These are phyloP conservation scores for Orchestia grillus DNA, from an alignment of 1,140 invertebrate genomes.

Conservation along the genomic window DNA sequence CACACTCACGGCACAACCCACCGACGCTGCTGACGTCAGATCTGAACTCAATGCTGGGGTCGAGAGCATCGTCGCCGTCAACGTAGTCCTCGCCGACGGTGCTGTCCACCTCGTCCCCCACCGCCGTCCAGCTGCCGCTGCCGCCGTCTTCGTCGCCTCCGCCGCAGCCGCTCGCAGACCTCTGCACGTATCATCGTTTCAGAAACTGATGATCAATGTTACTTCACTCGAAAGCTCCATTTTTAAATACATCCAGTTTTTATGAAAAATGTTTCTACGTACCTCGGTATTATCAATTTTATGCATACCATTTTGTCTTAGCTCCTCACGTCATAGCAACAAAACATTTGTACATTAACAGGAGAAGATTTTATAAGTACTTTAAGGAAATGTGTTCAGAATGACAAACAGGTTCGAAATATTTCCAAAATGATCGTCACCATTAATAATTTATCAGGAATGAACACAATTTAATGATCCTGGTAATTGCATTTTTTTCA, in stretches of 20 bases:
- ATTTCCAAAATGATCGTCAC: background rate
- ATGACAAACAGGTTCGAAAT: background rate
- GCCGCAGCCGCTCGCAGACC: constrained; percentile 16
- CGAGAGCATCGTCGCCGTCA: constrained; percentile 66
- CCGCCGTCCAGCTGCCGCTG: constrained; percentile 64
- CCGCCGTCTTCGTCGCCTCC: constrained; percentile 3
- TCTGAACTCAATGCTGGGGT: constrained; percentile 66
- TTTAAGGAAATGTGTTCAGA: background rate
- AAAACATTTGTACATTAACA: no score
- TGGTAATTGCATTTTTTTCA: no score
- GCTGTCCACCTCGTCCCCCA: constrained; percentile 66
- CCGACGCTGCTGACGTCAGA: constrained; percentile 66
- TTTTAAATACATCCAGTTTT: no score
- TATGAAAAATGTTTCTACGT: no score
- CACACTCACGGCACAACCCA: background rate
- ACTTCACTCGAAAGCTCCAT: no score
- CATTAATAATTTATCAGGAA: background rate
- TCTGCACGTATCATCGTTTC: background rate
- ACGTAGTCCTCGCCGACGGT: constrained; percentile 66
- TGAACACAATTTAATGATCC: no score
- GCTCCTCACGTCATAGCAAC: background rate
- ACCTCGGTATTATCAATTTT: no score
- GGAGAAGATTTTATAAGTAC: background rate
- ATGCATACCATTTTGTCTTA: background rate
- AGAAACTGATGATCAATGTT: background rate